Evolutionary conservation across 2,888 invertebrate genomes (phyloP), one percentile per base, ranked within the genome.

Genomic region (Hypena proboscidalis): DNA sequence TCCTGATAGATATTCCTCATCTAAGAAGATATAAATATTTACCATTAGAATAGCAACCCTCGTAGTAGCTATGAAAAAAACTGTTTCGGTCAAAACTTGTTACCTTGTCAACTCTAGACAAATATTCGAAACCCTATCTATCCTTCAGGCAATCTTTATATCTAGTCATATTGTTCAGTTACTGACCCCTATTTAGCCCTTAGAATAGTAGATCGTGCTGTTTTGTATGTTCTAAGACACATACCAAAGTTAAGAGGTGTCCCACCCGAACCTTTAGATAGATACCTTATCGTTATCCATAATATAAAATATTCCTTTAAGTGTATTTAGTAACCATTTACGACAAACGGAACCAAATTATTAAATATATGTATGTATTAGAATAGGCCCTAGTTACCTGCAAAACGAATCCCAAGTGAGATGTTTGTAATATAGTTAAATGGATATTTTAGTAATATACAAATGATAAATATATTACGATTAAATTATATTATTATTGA

Each of bases 341-440:
- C 56, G 59, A 57, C 59, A 73, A 61, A 69, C 45, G 71, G 74
- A 77, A 77, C 76, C 76, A 75, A 77, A 59, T 57, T 69, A 61
- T 49, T 53, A 43, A 53, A 55, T 58, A 37, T 44, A 57, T 48
- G 32, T 39, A 62, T 48, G 37, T 52, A 54, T 46, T 67, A 71
- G 64, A 47, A 59, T 71, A 74, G 68, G 63, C 61, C 58, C 69
- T 75, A 76, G 70, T 64, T 69, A 76, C 70, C 67, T 62, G 68
- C 70, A 58, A 61, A 70, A 59, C 57, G 65, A 79, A 74, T 74
- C 83, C 79, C 74, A 81, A 83, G 82, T 84, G 80, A 84, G 82
- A 83, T 78, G 74, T 80, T 76, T 80, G 47, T 70, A 72, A 58
- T 54, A 57, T 58, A 49, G 59, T 69, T 71, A 67, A 67, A 77